Base-by-base conservation (phyloP, 2,888 invertebrate genomes). In the Dicranocentrus wangi region DNA sequence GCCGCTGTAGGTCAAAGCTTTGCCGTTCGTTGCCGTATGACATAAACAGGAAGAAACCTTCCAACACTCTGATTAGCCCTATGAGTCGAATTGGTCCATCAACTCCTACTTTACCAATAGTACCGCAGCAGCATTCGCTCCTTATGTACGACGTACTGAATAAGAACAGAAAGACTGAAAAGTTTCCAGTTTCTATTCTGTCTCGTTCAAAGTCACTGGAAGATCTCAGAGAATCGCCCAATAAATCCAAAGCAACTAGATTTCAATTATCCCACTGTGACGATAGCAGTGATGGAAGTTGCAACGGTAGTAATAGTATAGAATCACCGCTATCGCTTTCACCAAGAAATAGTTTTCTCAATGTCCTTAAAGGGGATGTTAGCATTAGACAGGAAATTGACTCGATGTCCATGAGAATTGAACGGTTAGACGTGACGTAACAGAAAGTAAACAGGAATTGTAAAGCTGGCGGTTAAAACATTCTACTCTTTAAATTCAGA, bases 151-250 rank as follows among this genome's bases (percentile, higher is more conserved):
- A 79, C 77, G 81, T 81, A 81, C 77, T 81, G 71, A 72, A 71
- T 65, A 75, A 80, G 77, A 72, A 63, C 82, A 81, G 84, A 76
- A 84, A 83, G 83, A 85, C 83, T 84, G 85, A 85, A 19, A 83
- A 85, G 78, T 84, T 83, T 78, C 85, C 86, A 69, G 85, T 84
- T 83, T 82, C 85, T 68, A 72, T 84, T 70, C 78, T 85, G 68
- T 81, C 82, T 68, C 85, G 85, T 66, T 80, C 83, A 71, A 86
- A 86, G 78, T 86, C 86, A 70, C 78, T 86, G 81, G 86, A 86
- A 82, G 86, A 86, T 86, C 86, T 86, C 86, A 86, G 85, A 79
- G 84, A 86, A 65, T 84, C 83, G 71, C 84, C 81, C 43, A 82
- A 82, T 68, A 84, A 84, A 72, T 76, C 82, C 51, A 84, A 84